A percentile compares a stretch with the other conserved stretches of the same genome.
Evolutionary conservation across 2,888 invertebrate genomes (phyloP).

Genomic region (Drosophila neotestacea): DNA sequence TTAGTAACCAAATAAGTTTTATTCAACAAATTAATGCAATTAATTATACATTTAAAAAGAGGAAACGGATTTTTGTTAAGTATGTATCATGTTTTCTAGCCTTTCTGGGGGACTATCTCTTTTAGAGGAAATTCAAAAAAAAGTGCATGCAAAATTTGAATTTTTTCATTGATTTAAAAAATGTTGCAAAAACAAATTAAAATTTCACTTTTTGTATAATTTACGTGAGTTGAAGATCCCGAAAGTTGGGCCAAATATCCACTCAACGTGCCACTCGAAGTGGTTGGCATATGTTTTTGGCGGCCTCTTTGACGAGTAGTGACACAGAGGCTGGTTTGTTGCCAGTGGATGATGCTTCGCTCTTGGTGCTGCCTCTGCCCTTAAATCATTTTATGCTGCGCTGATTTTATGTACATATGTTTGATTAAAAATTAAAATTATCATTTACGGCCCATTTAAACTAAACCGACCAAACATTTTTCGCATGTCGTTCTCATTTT

Average conservation of each 20-base stretch:
- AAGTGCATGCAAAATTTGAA: no score
- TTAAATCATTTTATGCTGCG: slow-evolving; percentile 71
- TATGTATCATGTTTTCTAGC: no score
- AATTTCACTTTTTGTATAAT: no score
- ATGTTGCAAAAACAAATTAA: no score
- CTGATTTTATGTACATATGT: slow-evolving; percentile 74
- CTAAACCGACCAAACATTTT: slow-evolving; percentile 82
- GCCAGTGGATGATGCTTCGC: slow-evolving; percentile 30
- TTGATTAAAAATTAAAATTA: slow-evolving; percentile 84
- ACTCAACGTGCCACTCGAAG: slow-evolving; percentile 14
- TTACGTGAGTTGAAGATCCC: background rate
- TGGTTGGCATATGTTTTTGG: slow-evolving; percentile 61
- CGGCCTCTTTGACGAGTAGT: slow-evolving; percentile 71
- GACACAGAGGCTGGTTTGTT: slow-evolving; percentile 14
- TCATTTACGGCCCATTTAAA: slow-evolving; percentile 83
- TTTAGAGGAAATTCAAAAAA: no score
- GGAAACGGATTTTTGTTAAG: no score
- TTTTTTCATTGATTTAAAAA: no score
- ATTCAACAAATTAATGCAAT: no score
- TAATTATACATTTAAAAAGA: no score
- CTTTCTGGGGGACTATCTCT: no score
- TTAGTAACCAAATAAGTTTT: no score
- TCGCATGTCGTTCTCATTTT: slow-evolving; percentile 84
- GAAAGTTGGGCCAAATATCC: slow-evolving; percentile 26
- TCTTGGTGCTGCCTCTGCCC: slow-evolving; percentile 55